Conservation (phyloP, 2,113 vertebrate genomes). For the Cinclus cinclus region DNA sequence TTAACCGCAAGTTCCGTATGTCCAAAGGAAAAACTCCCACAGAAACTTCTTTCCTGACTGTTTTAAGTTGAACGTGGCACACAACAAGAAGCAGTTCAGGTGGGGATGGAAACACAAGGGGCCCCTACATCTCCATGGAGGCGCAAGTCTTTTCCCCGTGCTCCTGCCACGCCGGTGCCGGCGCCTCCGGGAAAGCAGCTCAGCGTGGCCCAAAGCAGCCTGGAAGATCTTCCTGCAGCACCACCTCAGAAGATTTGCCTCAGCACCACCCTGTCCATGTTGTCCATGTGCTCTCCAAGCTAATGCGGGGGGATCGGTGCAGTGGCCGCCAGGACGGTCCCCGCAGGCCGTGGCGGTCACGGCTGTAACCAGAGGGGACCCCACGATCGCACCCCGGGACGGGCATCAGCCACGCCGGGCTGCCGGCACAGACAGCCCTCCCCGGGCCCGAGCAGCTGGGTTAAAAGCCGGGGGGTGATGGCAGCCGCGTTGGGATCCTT, state of each 20-base stretch:
- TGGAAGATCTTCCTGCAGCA: background rate
- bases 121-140: background rate
- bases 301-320: accelerated
- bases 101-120: background rate
- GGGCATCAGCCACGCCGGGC: accelerated
- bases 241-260: background rate
- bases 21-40: background rate
- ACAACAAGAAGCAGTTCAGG: background rate
- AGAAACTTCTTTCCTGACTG: background rate
- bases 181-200: background rate
- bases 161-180: background rate
- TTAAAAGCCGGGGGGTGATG: background rate
- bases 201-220: background rate
- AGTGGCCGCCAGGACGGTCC: accelerated
- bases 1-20: accelerated
- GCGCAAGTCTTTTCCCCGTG: background rate
- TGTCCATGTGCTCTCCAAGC: too few relatives aligned
- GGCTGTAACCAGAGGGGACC: background rate
- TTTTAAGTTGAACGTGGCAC: background rate
- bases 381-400: accelerated
- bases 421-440: background rate
- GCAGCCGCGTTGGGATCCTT: background rate
- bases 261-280: background rate
- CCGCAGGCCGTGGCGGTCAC: accelerated
- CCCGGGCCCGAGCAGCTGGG: background rate